phyloP scores from a whole-genome alignment of 2,113 vertebrate genomes.

The Barnardius zonarius region DNA sequence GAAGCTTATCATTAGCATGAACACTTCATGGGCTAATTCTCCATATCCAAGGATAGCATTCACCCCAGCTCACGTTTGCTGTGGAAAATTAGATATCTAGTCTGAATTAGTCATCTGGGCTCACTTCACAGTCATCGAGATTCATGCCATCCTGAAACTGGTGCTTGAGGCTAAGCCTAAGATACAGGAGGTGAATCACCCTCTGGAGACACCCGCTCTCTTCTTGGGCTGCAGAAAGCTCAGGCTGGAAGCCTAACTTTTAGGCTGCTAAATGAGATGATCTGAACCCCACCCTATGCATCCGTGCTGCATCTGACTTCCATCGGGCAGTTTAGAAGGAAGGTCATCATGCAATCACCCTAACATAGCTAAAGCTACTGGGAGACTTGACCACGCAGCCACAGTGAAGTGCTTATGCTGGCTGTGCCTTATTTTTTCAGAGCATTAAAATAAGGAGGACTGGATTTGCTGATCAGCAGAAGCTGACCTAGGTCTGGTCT shows the following conservation, averaged over 20 bases:
- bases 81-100: constrained; percentile 39
- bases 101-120: constrained; percentile 47
- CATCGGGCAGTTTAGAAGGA: not conserved
- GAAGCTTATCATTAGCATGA: constrained; percentile 38
- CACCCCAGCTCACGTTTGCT: not conserved
- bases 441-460: not conserved
- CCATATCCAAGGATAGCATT: constrained; percentile 17
- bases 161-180: constrained; percentile 5
- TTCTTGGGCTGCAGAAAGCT: not conserved
- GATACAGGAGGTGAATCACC: constrained; percentile 34
- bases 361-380: not conserved
- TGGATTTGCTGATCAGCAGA: constrained; percentile 46
- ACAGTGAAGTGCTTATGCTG: not conserved
- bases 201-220: not conserved
- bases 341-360: not conserved
- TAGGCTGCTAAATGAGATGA: not conserved
- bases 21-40: constrained; percentile 42
- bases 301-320: not conserved
- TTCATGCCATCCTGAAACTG: constrained; percentile 23
- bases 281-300: not conserved
- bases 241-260: not conserved
- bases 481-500: constrained; percentile 12
- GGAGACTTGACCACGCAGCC: not conserved
- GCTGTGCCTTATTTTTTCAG: not conserved
- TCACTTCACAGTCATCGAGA: constrained; percentile 9